Percentiles rank a stretch among this genome's conserved stretches.
phyloP scores from a whole-genome alignment of 2,797 vertebrate genomes.

The Pipistrellus pipistrellus region DNA sequence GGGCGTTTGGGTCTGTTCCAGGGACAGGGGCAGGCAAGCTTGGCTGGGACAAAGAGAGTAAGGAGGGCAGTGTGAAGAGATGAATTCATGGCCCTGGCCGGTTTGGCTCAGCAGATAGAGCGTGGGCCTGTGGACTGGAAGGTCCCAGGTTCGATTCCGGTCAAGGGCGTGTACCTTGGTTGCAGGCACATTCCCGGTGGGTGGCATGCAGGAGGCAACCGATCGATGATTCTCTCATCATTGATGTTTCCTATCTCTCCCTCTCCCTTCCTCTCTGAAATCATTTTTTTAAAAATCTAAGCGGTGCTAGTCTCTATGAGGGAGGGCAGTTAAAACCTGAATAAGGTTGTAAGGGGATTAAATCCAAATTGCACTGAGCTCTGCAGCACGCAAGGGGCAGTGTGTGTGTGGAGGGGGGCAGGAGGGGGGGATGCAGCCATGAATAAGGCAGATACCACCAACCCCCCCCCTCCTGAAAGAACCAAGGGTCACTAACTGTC shows the following conservation, averaged over 20 bases:
- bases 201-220: no score
- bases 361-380: background rate
- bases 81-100: no score
- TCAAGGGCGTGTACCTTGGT: no score
- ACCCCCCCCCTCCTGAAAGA: background rate
- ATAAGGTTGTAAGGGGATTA: background rate
- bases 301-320: background rate
- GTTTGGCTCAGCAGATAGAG: no score
- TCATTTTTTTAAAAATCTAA: background rate
- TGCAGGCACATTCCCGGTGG: no score
- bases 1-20: background rate
- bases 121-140: no score
- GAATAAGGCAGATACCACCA: background rate
- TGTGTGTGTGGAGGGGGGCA: no score
- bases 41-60: background rate
- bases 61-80: background rate
- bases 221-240: no score
- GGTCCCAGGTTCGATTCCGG: no score
- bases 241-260: no score
- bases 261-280: no score
- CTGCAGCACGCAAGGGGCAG: background rate
- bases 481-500: background rate
- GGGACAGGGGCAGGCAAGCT: background rate
- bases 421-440: background rate
- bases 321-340: background rate